phyloP scores from a whole-genome alignment of 92 coral and sea anemone species.

The Phymanthus crucifer region DNA sequence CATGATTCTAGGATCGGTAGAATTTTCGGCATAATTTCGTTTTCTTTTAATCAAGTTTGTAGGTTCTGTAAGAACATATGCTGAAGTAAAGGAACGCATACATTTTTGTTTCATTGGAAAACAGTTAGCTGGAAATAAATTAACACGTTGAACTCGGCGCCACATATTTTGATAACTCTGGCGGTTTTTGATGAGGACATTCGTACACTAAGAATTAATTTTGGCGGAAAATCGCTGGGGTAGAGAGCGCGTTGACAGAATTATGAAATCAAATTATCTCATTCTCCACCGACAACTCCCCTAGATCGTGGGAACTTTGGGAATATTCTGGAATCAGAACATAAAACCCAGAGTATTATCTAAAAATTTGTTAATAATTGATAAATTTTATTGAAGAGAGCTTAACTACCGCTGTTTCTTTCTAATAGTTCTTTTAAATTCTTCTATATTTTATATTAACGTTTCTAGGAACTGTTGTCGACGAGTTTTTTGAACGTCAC shows the following conservation, averaged over 20 bases:
- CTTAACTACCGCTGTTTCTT: background rate
- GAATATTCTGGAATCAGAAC: background rate
- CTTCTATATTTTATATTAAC: background rate
- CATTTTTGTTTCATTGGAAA: background rate
- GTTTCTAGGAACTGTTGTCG: background rate
- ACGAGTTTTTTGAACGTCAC: too few species aligned
- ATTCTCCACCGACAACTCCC: background rate
- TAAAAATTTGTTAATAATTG: background rate
- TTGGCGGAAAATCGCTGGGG: constrained; percentile 4
- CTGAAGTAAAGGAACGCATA: background rate
- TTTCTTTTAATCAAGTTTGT: background rate
- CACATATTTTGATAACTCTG: background rate
- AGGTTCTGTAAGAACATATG: background rate
- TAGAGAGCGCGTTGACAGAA: constrained; percentile 19
- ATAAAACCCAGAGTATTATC: background rate
- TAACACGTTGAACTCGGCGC: background rate
- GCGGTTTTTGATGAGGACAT: background rate
- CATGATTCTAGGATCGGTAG: background rate
- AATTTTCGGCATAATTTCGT: background rate
- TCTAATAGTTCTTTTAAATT: background rate
- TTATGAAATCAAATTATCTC: constrained; percentile 20
- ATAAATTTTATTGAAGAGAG: background rate
- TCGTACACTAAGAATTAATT: background rate
- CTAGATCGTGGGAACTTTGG: background rate
- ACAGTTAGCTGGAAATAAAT: background rate